A percentile compares a stretch with the other conserved stretches of the same genome.
These are phyloP conservation scores for Hylia prasina DNA, from an alignment of 2,113 vertebrate species.

Conservation along the genomic window DNA sequence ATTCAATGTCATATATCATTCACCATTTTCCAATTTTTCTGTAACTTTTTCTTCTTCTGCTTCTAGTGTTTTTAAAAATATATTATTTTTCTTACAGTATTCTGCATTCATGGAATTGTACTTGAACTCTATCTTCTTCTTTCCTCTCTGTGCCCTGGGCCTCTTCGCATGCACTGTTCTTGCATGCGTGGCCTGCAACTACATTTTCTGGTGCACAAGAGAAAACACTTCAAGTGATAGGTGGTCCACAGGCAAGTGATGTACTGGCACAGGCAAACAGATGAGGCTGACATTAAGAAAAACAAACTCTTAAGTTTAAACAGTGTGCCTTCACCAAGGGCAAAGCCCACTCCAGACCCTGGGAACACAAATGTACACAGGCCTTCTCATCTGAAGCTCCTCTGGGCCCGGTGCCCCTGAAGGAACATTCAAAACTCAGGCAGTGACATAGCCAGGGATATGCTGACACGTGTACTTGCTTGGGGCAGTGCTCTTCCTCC, in stretches of 20 bases:
- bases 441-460: accelerated
- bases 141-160: neutral
- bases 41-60: neutral
- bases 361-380: accelerated
- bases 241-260: neutral
- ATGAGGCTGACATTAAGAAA: neutral
- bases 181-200: accelerated
- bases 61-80: neutral
- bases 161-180: neutral
- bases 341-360: neutral
- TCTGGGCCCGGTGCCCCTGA: accelerated
- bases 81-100: neutral
- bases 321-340: neutral
- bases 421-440: neutral
- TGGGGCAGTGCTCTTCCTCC: neutral
- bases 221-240: neutral
- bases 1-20: neutral
- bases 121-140: neutral
- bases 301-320: neutral
- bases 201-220: neutral
- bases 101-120: neutral
- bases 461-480: accelerated
- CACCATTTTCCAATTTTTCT: neutral
- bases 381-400: neutral
- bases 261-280: neutral